Conservation (phyloP, 2,888 invertebrate species). For the Catocala fraxini region DNA sequence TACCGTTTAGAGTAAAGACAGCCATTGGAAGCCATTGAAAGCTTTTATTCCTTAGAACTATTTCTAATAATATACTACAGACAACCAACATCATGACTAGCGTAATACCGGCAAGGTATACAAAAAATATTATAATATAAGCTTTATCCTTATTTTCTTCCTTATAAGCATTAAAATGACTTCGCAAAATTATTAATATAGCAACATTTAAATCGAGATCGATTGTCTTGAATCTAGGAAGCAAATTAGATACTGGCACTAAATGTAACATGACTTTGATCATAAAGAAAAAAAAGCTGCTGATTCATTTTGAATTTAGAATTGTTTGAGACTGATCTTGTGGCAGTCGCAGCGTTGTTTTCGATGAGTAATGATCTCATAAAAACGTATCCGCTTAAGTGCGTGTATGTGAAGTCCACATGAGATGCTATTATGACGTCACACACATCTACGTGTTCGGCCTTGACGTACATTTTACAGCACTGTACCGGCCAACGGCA, state of each 20-base stretch:
- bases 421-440: constrained; percentile 35
- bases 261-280: background rate
- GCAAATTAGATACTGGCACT: background rate
- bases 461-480: constrained; percentile 34
- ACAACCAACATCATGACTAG: no score
- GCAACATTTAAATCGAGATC: background rate
- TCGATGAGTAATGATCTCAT: constrained; percentile 22
- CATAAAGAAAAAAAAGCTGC: background rate
- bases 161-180: background rate
- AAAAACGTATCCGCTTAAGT: constrained; percentile 21
- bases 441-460: constrained; percentile 25
- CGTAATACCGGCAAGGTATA: no score
- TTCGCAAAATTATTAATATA: background rate
- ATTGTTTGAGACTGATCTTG: constrained; percentile 11
- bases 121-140: no score
- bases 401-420: constrained; percentile 25
- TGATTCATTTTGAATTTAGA: constrained; percentile 8
- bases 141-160: no score
- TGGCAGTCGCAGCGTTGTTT: constrained; percentile 11
- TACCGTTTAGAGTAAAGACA: no score
- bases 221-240: background rate
- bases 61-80: no score
- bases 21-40: no score
- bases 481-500: constrained; percentile 29
- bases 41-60: no score